Conservation (phyloP, 2,113 vertebrate species). For the rabbit (Oryctolagus cuniculus) region DNA sequence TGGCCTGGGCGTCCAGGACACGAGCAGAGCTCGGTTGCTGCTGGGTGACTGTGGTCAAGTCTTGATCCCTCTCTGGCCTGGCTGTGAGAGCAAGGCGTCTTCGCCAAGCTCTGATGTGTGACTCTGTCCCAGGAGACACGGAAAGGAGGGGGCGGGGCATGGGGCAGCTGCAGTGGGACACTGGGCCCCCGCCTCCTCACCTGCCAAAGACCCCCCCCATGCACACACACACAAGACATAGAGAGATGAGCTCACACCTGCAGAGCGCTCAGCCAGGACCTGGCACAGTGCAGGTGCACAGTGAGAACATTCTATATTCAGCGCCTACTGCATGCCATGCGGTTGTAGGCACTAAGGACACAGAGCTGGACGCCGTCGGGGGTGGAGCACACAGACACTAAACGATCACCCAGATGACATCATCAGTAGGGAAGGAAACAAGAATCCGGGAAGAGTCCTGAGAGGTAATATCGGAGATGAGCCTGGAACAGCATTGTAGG, state of each 20-base stretch:
- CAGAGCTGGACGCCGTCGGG: background rate
- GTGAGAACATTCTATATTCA: rapidly evolving
- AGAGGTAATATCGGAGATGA: background rate
- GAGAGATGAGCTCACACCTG: background rate
- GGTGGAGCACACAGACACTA: background rate
- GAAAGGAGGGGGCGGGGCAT: too few species aligned
- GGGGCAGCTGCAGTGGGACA: too few species aligned
- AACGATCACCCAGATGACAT: background rate
- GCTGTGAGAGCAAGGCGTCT: background rate
- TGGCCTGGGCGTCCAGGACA: background rate
- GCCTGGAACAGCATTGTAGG: background rate
- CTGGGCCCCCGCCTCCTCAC: background rate
- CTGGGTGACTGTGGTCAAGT: background rate
- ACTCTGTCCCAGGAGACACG: too few species aligned
- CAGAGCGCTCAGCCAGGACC: background rate
- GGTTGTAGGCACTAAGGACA: rapidly evolving
- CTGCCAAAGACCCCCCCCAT: background rate
- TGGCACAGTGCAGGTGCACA: rapidly evolving
- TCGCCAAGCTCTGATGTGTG: background rate
- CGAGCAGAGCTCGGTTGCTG: background rate
- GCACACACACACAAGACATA: too few species aligned
- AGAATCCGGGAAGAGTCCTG: background rate
- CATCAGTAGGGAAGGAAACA: too few species aligned
- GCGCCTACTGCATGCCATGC: rapidly evolving
- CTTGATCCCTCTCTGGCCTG: background rate